Evolutionary conservation across 2,113 vertebrate species (phyloP).

Genomic region (Python bivittatus): DNA sequence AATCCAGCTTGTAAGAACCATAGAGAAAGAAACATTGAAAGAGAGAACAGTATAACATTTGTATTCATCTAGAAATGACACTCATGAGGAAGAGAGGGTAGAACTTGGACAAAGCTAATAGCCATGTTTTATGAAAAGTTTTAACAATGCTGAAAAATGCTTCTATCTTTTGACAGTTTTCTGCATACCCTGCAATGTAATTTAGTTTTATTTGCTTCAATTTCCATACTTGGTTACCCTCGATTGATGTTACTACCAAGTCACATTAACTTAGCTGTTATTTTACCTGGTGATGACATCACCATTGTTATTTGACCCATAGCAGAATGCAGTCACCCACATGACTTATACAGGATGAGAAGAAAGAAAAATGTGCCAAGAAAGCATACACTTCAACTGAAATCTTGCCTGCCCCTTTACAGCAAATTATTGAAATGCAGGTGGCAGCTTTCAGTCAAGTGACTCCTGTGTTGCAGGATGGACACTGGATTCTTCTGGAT

Average conservation of each 20-base stretch:
- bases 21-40: not conserved
- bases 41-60: conserved; percentile 6
- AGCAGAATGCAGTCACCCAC: not conserved
- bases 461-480: too few species aligned
- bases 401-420: not conserved
- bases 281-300: not conserved
- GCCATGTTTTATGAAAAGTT: not conserved
- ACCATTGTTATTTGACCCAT: not conserved
- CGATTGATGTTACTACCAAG: not conserved
- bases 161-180: not conserved
- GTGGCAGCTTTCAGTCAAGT: not conserved
- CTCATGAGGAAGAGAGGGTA: not conserved
- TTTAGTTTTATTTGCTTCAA: not conserved
- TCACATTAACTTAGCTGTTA: not conserved
- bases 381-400: not conserved
- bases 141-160: conserved; percentile 1
- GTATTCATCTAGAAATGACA: conserved; percentile 8
- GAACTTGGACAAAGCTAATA: not conserved
- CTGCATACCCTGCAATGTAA: not conserved
- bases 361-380: not conserved
- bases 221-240: not conserved
- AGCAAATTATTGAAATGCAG: not conserved
- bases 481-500: not conserved
- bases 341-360: not conserved
- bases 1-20: conserved; percentile 20